A percentile compares a stretch with the other conserved stretches of the same genome.
Conservation (phyloP, 2,113 vertebrate species). For the rat (Rattus norvegicus) region DNA sequence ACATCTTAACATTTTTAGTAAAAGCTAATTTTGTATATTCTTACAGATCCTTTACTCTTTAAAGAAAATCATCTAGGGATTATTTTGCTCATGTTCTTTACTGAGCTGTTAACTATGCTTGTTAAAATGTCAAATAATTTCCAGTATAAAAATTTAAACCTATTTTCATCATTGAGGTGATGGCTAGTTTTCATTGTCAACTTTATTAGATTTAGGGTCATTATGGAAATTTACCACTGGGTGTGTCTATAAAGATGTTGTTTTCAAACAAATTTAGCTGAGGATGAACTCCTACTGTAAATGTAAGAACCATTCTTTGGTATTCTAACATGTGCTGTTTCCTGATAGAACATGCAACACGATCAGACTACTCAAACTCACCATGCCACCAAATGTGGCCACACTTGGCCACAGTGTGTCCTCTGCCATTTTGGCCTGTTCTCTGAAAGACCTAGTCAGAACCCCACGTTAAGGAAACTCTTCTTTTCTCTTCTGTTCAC, state of each 20-base stretch:
- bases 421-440: neutral
- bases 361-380: neutral
- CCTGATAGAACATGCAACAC: neutral
- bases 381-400: too few species aligned
- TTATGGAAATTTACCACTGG: neutral
- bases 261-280: neutral
- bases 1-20: neutral
- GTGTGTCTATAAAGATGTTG: neutral
- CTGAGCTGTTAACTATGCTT: neutral
- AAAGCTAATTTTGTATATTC: neutral
- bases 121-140: neutral
- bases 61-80: neutral
- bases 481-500: neutral
- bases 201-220: neutral
- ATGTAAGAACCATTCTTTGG: neutral
- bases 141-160: neutral
- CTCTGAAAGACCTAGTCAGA: neutral
- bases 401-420: neutral
- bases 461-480: neutral
- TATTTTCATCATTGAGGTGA: neutral
- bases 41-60: slow-evolving; percentile 2
- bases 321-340: neutral
- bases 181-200: neutral
- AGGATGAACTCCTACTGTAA: too few species aligned
- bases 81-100: neutral